phyloP scores from a whole-genome alignment of 92 coral and sea anemone genomes.

The Epizoanthus ramosus region DNA sequence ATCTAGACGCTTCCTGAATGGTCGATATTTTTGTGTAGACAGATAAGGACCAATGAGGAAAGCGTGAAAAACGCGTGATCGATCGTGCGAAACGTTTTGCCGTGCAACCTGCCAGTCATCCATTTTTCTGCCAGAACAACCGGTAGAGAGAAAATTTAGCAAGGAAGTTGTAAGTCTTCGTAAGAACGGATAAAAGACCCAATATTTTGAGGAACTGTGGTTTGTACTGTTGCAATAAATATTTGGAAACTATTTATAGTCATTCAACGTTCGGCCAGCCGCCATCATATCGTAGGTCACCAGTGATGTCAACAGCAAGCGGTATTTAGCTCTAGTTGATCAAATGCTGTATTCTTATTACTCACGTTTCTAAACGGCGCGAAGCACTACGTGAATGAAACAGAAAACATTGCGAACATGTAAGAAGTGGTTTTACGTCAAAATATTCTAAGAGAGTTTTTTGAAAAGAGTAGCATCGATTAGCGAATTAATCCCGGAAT shows the following conservation, averaged over 20 bases:
- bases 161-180: not conserved
- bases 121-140: not conserved
- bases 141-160: slow-evolving; percentile 1
- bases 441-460: not conserved
- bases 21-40: not conserved
- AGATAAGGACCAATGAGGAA: slow-evolving; percentile 9
- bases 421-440: not conserved
- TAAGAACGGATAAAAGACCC: not conserved
- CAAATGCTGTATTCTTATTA: slow-evolving; percentile 19
- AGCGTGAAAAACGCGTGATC: slow-evolving; percentile 39
- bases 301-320: not conserved
- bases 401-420: slow-evolving; percentile 3
- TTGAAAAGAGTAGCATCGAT: not conserved
- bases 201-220: not conserved
- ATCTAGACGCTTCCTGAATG: not conserved
- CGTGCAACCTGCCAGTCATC: not conserved
- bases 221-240: not conserved
- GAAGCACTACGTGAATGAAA: slow-evolving; percentile 32
- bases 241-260: too few relatives aligned
- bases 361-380: slow-evolving; percentile 25
- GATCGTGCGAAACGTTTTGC: slow-evolving; percentile 23
- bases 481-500: not conserved
- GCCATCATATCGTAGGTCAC: too few relatives aligned
- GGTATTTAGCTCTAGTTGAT: not conserved
- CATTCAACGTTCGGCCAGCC: too few relatives aligned